Conservation (phyloP, 37 sponge, comb jelly and placozoan species). For the Ianthella basta region DNA sequence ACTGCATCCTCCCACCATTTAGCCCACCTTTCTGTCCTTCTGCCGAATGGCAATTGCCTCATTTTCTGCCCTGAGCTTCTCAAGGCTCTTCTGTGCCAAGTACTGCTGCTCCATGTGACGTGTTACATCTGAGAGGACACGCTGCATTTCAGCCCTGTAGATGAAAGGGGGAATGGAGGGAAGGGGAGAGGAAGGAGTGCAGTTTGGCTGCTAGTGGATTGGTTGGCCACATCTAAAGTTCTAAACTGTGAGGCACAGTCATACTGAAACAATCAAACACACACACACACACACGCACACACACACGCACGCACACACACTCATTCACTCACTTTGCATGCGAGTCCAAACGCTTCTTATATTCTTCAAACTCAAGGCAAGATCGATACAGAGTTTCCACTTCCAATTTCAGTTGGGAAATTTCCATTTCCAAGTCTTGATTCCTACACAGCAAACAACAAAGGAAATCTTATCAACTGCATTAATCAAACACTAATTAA, state of each 20-base stretch:
- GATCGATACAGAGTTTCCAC: constrained; percentile 25
- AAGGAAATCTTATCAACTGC: no score
- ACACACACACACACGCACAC: constrained; percentile 1
- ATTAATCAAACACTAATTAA: no score
- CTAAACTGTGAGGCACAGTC: neutral
- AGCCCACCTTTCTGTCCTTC: constrained; percentile 59
- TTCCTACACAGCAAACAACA: constrained; percentile 22
- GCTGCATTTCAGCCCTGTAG: constrained; percentile 65
- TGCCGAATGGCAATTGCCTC: constrained; percentile 53
- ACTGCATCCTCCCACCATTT: neutral
- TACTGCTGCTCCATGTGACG: constrained; percentile 78
- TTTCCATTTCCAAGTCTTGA: constrained; percentile 19
- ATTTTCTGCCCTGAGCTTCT: constrained; percentile 65
- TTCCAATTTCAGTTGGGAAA: constrained; percentile 47
- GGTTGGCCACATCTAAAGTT: neutral
- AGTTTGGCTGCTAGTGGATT: no score
- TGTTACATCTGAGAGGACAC: constrained; percentile 61
- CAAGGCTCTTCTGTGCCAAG: constrained; percentile 56
- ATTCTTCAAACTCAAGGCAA: constrained; percentile 50
- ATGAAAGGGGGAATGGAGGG: neutral
- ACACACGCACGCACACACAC: neutral
- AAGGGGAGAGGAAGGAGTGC: neutral
- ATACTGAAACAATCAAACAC: neutral
- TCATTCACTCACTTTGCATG: neutral
- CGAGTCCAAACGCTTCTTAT: neutral